Conservation (phyloP, 2,797 vertebrate species). For the Muscicapa comitata region DNA sequence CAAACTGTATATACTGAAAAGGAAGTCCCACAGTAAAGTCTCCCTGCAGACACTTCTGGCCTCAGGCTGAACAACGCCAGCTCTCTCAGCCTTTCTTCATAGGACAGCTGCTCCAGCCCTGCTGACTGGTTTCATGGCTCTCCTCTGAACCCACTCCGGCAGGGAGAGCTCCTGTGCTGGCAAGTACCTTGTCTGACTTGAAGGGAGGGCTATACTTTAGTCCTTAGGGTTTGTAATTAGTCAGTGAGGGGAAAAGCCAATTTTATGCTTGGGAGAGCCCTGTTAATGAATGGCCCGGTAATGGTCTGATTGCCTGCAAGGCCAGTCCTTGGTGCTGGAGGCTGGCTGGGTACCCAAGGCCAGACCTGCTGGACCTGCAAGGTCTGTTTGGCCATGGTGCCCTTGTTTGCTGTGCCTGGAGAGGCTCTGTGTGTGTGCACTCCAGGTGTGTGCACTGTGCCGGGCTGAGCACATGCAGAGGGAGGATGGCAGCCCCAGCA, state of each 20-base stretch:
- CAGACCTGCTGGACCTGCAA: neutral
- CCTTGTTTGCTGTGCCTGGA: neutral
- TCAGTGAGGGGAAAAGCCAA: neutral
- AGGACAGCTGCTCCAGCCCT: neutral
- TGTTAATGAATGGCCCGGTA: slow-evolving; percentile 13
- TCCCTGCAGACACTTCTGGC: neutral
- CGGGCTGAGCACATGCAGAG: fast-evolving
- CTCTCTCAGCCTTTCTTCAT: neutral
- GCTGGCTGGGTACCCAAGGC: neutral
- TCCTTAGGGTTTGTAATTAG: neutral
- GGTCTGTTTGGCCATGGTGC: neutral
- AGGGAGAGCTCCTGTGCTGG: neutral
- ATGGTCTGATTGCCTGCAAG: neutral
- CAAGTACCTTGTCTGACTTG: neutral
- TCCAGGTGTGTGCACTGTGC: neutral
- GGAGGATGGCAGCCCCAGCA: neutral
- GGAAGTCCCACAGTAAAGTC: neutral
- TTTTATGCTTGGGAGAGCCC: neutral
- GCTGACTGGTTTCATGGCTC: fast-evolving
- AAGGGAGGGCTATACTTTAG: neutral
- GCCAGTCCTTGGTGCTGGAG: neutral
- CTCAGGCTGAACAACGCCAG: neutral
- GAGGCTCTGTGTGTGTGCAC: neutral
- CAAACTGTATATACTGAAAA: neutral
- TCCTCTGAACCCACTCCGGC: neutral